These are phyloP conservation scores for Luehdorfia chinensis DNA, from an alignment of 1,140 invertebrate genomes.

Conservation along the genomic window DNA sequence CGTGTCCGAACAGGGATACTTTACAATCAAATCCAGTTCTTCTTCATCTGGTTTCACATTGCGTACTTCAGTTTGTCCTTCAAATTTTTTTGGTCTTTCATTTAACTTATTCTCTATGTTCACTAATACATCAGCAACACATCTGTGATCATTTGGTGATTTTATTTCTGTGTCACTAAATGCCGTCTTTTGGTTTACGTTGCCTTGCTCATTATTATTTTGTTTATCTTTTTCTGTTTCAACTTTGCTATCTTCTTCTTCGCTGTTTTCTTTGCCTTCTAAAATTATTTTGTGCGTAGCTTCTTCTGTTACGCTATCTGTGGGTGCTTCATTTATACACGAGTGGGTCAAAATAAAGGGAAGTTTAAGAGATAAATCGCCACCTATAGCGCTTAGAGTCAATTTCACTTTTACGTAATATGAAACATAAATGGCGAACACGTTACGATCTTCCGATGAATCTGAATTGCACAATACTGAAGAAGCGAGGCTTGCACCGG, in stretches of 20 bases:
- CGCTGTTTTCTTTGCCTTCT: conserved; percentile 66
- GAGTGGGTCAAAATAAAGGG: conserved; percentile 84
- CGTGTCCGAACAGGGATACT: conserved; percentile 71
- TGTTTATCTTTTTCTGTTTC: conserved; percentile 54
- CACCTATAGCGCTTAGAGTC: conserved; percentile 86
- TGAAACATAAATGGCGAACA: conserved; percentile 93
- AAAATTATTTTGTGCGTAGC: conserved; percentile 67
- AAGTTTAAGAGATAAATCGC: conserved; percentile 86
- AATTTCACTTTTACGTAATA: conserved; percentile 94
- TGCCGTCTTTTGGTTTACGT: conserved; percentile 29
- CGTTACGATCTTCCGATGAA: conserved; percentile 84
- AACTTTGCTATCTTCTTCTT: conserved; percentile 54
- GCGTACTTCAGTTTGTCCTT: conserved; percentile 54
- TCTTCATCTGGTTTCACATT: conserved; percentile 61
- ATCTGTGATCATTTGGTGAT: conserved; percentile 48
- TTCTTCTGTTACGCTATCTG: conserved; percentile 66
- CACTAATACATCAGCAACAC: conserved; percentile 59
- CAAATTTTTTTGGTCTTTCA: conserved; percentile 55
- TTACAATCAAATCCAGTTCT: conserved; percentile 71
- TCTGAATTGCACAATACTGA: conserved; percentile 80
- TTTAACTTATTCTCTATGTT: conserved; percentile 62
- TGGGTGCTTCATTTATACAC: conserved; percentile 71
- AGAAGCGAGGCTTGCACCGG: conserved; percentile 82
- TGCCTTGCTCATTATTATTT: conserved; percentile 45
- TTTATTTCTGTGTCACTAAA: conserved; percentile 46